Percentiles rank a stretch among this genome's conserved stretches.
These are phyloP conservation scores for Climacteris rufus DNA, from an alignment of 2,113 vertebrate species.

Conservation along the genomic window DNA sequence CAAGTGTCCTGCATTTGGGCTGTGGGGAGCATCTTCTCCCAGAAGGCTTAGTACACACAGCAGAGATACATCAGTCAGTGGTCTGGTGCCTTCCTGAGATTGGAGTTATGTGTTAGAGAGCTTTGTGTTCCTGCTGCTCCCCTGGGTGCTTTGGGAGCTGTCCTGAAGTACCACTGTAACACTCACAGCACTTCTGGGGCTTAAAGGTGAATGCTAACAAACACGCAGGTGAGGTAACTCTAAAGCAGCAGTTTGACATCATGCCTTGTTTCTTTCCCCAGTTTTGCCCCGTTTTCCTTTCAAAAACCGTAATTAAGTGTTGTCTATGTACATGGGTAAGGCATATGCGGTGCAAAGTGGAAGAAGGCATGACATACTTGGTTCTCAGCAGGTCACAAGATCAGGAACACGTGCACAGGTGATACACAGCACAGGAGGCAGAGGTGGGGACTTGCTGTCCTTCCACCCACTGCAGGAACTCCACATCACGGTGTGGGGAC, in stretches of 20 bases:
- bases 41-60: not conserved
- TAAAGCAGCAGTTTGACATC: not conserved
- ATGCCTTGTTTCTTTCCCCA: not conserved
- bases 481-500: not conserved
- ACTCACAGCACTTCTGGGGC: not conserved
- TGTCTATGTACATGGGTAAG: not conserved
- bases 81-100: not conserved
- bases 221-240: not conserved
- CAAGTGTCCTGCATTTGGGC: not conserved
- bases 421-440: not conserved
- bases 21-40: not conserved
- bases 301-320: not conserved
- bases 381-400: not conserved
- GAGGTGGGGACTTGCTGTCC: too few relatives aligned
- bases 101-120: not conserved
- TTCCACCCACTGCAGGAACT: accelerated
- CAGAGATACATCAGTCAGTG: accelerated
- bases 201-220: not conserved
- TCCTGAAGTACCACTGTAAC: not conserved
- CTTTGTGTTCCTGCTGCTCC: not conserved
- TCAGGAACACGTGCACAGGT: not conserved
- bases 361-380: not conserved
- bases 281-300: not conserved
- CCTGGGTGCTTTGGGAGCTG: not conserved
- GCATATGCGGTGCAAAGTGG: not conserved